These are phyloP conservation scores for Lasius fuliginosus DNA, from an alignment of 2,888 invertebrate genomes.

Conservation along the genomic window DNA sequence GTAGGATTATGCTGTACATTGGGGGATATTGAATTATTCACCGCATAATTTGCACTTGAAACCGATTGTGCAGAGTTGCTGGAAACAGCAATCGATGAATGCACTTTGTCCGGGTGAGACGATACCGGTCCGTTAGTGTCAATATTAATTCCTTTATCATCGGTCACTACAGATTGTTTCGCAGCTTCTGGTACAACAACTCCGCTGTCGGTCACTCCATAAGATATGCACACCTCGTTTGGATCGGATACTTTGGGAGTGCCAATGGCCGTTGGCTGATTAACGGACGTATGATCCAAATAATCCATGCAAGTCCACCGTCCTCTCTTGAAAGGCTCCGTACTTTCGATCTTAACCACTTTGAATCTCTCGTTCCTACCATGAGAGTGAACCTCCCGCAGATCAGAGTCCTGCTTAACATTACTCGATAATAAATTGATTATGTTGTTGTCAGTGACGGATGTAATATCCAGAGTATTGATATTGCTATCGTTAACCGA, in stretches of 20 bases:
- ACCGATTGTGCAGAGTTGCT: slow-evolving; percentile 79
- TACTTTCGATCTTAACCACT: slow-evolving; percentile 97
- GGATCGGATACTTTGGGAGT: slow-evolving; percentile 83
- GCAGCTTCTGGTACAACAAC: slow-evolving; percentile 81
- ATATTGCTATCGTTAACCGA: slow-evolving; percentile 84
- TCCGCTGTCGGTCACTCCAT: slow-evolving; percentile 84
- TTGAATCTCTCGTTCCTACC: slow-evolving; percentile 94
- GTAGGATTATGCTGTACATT: slow-evolving; percentile 88
- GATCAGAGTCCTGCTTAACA: slow-evolving; percentile 86
- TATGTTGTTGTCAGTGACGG: slow-evolving; percentile 85
- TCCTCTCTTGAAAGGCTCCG: slow-evolving; percentile 97
- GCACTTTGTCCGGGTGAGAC: slow-evolving; percentile 78
- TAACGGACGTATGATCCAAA: slow-evolving; percentile 92
- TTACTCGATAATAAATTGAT: slow-evolving; percentile 85
- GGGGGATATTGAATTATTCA: slow-evolving; percentile 84
- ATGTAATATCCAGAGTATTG: slow-evolving; percentile 82
- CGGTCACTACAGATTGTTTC: slow-evolving; percentile 76
- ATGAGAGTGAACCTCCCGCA: slow-evolving; percentile 90
- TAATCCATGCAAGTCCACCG: slow-evolving; percentile 98
- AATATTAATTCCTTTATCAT: slow-evolving; percentile 79
- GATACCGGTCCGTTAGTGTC: slow-evolving; percentile 83
- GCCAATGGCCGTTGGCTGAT: slow-evolving; percentile 82
- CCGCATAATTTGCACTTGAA: slow-evolving; percentile 77
- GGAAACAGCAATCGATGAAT: slow-evolving; percentile 74
- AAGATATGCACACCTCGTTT: slow-evolving; percentile 85